Conservation (phyloP, 2,888 invertebrate species). For the Cosmia pyralina region DNA sequence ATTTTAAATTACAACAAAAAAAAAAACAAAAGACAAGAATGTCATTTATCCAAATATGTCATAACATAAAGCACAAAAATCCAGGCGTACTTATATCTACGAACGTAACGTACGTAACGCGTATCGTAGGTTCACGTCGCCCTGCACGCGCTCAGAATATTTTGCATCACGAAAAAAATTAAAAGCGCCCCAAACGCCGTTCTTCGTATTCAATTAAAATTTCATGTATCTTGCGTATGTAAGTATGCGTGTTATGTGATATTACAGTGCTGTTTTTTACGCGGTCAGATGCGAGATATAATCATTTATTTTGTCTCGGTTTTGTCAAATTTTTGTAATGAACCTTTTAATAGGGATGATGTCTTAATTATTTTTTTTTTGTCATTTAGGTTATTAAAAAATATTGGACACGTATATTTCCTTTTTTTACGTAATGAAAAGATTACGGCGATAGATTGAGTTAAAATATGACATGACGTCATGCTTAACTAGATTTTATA, state of each 20-base stretch:
- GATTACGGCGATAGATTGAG: no score
- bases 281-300: neutral
- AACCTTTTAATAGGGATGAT: no score
- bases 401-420: no score
- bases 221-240: conserved; percentile 22
- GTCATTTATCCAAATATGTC: conserved; percentile 58
- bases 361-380: no score
- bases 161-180: conserved; percentile 58
- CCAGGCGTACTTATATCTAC: conserved; percentile 23
- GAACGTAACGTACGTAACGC: conserved; percentile 21
- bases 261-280: conserved; percentile 1
- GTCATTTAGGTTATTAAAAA: no score
- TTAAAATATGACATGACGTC: no score
- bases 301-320: no score
- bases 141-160: conserved; percentile 57
- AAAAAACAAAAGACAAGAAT: conserved; percentile 49
- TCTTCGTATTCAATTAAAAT: conserved; percentile 61
- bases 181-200: conserved; percentile 39
- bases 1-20: conserved; percentile 40
- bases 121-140: conserved; percentile 24
- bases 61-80: conserved; percentile 58
- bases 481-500: no score
- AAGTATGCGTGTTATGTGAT: conserved; percentile 9
- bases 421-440: no score
- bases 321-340: no score